phyloP scores from a whole-genome alignment of 2,113 vertebrate species.

The Plectropomus leopardus region DNA sequence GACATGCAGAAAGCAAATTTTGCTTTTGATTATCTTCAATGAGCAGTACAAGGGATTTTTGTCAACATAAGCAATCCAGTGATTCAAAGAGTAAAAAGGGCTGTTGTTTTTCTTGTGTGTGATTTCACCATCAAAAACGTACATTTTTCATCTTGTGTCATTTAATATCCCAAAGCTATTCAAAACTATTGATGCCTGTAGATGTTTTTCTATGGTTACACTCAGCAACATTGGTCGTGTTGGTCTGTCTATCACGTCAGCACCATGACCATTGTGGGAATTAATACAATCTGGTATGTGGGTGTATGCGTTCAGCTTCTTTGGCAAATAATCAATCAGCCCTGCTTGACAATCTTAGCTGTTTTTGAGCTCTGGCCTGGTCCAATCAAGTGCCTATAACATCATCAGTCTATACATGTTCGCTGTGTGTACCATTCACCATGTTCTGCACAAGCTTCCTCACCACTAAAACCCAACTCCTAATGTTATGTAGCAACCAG shows the following conservation, averaged over 20 bases:
- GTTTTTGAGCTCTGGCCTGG: conserved; percentile 82
- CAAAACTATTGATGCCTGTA: conserved; percentile 16
- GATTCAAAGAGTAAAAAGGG: conserved; percentile 5
- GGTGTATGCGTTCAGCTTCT: conserved; percentile 6
- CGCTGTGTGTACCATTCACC: conserved; percentile 50
- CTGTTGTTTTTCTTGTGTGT: conserved; percentile 45
- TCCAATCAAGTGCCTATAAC: conserved; percentile 46
- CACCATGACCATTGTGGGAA: conserved; percentile 1
- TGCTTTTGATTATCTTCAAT: conserved; percentile 40
- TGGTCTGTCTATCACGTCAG: background rate
- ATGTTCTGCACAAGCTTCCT: conserved; percentile 70
- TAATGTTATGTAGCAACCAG: conserved; percentile 47
- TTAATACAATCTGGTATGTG: conserved; percentile 17
- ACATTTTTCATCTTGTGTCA: conserved; percentile 36
- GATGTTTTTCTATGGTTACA: conserved; percentile 39
- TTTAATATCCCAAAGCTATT: conserved; percentile 57
- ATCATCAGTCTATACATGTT: conserved; percentile 38
- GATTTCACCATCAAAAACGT: conserved; percentile 51
- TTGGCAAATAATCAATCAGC: conserved; percentile 31
- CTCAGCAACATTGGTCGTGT: conserved; percentile 41
- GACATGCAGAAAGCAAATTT: conserved; percentile 24
- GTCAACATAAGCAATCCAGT: conserved; percentile 29
- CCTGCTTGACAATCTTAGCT: background rate
- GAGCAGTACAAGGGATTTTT: conserved; percentile 38
- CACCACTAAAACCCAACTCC: conserved; percentile 68